Percentiles rank a stretch among this genome's conserved stretches.
Conservation (phyloP, 2,888 invertebrate genomes). For the Argynnis bischoffii region DNA sequence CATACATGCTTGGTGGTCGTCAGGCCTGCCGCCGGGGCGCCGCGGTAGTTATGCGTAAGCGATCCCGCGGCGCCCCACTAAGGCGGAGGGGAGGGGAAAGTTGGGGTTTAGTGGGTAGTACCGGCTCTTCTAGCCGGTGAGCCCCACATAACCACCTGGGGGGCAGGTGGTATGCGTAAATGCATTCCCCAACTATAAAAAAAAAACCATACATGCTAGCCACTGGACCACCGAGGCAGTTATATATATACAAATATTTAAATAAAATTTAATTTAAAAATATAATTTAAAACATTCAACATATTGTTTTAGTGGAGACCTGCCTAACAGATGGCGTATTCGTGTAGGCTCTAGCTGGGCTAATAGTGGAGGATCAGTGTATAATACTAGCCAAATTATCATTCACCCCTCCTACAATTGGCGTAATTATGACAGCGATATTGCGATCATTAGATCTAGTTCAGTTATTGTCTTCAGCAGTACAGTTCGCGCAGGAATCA, state of each 20-base stretch:
- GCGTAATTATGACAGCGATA: slow-evolving; percentile 51
- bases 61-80: too few species aligned
- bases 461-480: slow-evolving; percentile 45
- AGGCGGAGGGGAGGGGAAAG: too few species aligned
- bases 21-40: too few species aligned
- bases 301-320: slow-evolving; percentile 33
- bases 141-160: too few species aligned
- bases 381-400: slow-evolving; percentile 41
- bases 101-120: too few species aligned
- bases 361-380: slow-evolving; percentile 52
- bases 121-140: too few species aligned
- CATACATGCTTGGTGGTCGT: too few species aligned
- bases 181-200: too few species aligned
- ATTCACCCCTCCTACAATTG: slow-evolving; percentile 56
- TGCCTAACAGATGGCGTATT: slow-evolving; percentile 23
- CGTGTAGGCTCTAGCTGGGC: slow-evolving; percentile 44
- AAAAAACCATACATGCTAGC: too few species aligned
- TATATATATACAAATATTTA: not conserved
- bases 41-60: too few species aligned
- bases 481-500: slow-evolving; percentile 44
- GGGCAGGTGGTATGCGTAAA: too few species aligned
- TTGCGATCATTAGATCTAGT: slow-evolving; percentile 54
- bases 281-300: not conserved
- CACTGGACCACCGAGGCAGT: too few species aligned
- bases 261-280: not conserved